Conservation (phyloP, 53 echinoderm and acorn worm species). For the Echinarachnius parma region DNA sequence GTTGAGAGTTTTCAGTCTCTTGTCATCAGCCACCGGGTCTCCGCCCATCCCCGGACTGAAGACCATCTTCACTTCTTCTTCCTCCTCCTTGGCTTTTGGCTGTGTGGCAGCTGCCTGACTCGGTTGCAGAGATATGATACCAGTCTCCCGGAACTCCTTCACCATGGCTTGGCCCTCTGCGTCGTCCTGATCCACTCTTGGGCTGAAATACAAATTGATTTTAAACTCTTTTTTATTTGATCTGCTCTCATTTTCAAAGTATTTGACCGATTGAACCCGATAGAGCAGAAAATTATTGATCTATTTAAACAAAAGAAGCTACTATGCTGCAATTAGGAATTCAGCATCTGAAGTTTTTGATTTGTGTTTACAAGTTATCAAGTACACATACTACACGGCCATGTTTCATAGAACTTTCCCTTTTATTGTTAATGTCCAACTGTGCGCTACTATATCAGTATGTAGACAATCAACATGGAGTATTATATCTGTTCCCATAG, state of each 20-base stretch:
- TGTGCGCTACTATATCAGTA: too few species aligned
- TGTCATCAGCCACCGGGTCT: slow-evolving; percentile 48
- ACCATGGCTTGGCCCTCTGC: slow-evolving; percentile 59
- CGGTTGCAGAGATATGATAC: slow-evolving; percentile 22
- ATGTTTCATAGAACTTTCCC: too few species aligned
- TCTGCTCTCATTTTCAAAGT: not conserved
- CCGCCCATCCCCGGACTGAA: not conserved
- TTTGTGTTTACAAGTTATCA: too few species aligned
- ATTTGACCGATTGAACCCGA: too few species aligned
- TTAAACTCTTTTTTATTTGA: not conserved
- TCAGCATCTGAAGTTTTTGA: too few species aligned
- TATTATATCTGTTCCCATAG: too few species aligned
- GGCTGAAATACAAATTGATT: slow-evolving; percentile 60
- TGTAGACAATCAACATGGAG: too few species aligned
- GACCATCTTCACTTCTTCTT: not conserved
- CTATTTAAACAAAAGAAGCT: too few species aligned
- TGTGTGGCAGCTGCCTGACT: not conserved
- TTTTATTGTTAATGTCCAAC: too few species aligned
- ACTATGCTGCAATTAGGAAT: too few species aligned
- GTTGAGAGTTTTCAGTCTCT: slow-evolving; percentile 64
- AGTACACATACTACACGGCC: too few species aligned
- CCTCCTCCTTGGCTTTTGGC: not conserved
- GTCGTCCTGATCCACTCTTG: slow-evolving; percentile 66
- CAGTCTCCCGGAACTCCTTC: slow-evolving; percentile 46
- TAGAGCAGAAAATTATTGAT: too few species aligned